Base-by-base conservation (phyloP, 1,140 invertebrate genomes). In the Bicyclus anynana region DNA sequence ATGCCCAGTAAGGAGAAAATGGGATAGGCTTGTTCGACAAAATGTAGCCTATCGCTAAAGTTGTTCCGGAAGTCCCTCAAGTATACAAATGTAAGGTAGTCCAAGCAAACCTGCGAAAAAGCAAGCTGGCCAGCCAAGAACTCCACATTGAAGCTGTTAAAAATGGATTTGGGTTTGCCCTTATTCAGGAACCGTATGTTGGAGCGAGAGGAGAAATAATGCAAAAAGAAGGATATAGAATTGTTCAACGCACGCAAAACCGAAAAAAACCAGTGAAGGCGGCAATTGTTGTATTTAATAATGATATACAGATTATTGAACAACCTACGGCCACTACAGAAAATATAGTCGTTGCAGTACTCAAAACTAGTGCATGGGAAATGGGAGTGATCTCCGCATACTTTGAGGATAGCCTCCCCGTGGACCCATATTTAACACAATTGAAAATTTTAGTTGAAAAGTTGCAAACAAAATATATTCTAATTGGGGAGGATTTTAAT, bases 401-500 rank as follows among this genome's bases (percentile, higher is more conserved):
- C 46, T 40, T 56, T 14, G 46, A 56, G 9, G n/a, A n/a, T n/a
- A n/a, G n/a, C n/a, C n/a, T n/a, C 44, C 44, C 1, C 18, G 49
- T n/a, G 33, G 2, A 14, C 9, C 37, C 38, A 1, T 29, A 16
- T 4, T n/a, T 4, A 33, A n/a, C n/a, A n/a, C 29, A 55, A 44
- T 29, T 55, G 42, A 33, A 55, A 9, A 40, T 37, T 4, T n/a
- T 52, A 20, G n/a, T n/a, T n/a, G 12, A 16, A 38, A 40, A 9
- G 29, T 52, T 13, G 12, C 10, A 1, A 2, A 16, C 1, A 12
- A 38, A 23, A 5, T 40, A 2, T 35, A 35, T 2, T 2, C 5
- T 52, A 38, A 18, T 69, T 3, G 67, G 64, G 1, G 70, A 67
- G 0, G 67, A 73, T 29, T 16, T 21, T 0, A 69, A 69, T n/a